phyloP scores from a whole-genome alignment of 2,113 vertebrate species.

The Sitta europaea region DNA sequence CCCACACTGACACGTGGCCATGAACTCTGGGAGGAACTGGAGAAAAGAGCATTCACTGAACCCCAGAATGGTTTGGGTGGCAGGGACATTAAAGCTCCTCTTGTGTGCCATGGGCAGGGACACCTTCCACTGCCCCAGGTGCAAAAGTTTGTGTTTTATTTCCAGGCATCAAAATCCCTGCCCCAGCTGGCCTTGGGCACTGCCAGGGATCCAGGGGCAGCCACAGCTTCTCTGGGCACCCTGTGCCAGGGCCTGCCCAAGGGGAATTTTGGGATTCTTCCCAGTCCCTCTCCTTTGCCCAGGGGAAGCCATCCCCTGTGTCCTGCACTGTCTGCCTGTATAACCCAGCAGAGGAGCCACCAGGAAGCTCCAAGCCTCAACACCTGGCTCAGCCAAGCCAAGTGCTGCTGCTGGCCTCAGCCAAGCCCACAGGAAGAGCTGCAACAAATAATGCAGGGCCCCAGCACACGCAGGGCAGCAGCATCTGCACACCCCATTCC shows the following conservation, averaged over 20 bases:
- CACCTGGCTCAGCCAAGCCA: fast-evolving
- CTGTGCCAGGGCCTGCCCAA: not conserved
- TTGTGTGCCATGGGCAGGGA: not conserved
- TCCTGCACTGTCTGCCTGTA: not conserved
- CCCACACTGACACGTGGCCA: fast-evolving
- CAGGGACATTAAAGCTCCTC: not conserved
- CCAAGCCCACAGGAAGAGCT: not conserved
- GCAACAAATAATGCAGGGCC: not conserved
- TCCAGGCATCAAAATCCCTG: not conserved
- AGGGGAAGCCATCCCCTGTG: not conserved
- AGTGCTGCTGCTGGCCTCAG: not conserved
- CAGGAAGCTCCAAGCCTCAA: too few relatives aligned
- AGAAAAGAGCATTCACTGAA: fast-evolving
- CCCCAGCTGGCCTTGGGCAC: not conserved
- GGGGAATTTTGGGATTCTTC: not conserved
- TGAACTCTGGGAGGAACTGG: not conserved
- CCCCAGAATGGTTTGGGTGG: not conserved
- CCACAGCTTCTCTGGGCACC: not conserved
- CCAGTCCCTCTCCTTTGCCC: not conserved
- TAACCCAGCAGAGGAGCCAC: fast-evolving
- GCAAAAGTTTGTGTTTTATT: not conserved
- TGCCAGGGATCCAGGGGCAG: not conserved
- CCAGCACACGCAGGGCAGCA: not conserved
- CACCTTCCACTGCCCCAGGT: fast-evolving
- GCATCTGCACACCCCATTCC: not conserved